Percentiles rank a stretch among this genome's conserved stretches.
Evolutionary conservation across 2,797 vertebrate species (phyloP).

Genomic region (Propithecus deckenii): DNA sequence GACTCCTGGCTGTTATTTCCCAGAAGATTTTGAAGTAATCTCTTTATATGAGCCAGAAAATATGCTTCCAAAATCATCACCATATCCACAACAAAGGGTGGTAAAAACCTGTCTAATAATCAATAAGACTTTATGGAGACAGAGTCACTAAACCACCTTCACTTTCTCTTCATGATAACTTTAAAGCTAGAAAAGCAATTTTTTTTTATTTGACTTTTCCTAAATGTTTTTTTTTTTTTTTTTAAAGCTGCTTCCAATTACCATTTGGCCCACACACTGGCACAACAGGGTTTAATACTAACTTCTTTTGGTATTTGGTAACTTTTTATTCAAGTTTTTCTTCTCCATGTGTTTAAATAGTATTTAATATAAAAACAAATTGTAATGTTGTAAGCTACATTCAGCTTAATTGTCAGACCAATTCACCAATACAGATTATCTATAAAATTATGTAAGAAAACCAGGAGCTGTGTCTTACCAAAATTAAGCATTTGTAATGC

Average conservation of each 20-base stretch:
- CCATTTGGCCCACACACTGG: background rate
- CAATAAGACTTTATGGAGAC: background rate
- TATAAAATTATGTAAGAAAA: background rate
- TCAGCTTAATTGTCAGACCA: background rate
- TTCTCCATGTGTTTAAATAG: background rate
- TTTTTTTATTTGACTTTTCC: constrained; percentile 35
- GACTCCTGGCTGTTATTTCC: constrained; percentile 29
- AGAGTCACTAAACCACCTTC: background rate
- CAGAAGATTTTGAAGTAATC: constrained; percentile 14
- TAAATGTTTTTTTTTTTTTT: constrained; percentile 8
- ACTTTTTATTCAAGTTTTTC: background rate
- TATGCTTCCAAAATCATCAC: background rate
- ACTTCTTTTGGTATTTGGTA: background rate
- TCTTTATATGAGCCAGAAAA: constrained; percentile 42
- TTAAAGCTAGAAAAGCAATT: constrained; percentile 48
- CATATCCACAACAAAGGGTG: background rate
- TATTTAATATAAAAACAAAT: background rate
- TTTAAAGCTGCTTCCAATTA: background rate
- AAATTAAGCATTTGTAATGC: background rate
- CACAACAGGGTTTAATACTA: constrained; percentile 18
- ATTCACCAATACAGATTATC: background rate
- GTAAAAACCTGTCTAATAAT: constrained; percentile 34
- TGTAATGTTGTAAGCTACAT: background rate
- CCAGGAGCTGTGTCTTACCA: background rate
- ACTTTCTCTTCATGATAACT: constrained; percentile 63